phyloP scores from a whole-genome alignment of 1,140 invertebrate species.

The Lithobius niger region DNA sequence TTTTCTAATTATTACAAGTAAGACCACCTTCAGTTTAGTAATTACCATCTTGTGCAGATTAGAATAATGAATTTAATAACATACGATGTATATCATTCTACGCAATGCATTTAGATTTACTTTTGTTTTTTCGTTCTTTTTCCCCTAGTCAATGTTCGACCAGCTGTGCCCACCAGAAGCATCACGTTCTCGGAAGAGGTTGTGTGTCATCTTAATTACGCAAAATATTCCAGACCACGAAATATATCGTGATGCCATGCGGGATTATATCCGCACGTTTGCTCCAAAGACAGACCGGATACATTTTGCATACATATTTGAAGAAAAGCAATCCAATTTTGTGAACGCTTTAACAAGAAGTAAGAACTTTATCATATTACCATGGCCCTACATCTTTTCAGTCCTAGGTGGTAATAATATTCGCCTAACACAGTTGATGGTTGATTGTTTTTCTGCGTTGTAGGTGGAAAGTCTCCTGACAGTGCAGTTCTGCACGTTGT shows the following conservation, averaged over 20 bases:
- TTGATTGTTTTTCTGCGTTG: neutral
- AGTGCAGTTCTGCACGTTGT: conserved; percentile 45
- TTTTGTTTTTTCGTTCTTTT: neutral
- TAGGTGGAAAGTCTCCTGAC: conserved; percentile 11
- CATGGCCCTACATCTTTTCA: conserved; percentile 4
- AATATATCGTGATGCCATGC: conserved; percentile 29
- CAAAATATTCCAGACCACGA: conserved; percentile 40
- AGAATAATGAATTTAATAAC: too few relatives aligned
- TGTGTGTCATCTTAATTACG: conserved; percentile 77
- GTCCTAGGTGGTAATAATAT: neutral
- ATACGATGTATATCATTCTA: too few relatives aligned
- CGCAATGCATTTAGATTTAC: too few relatives aligned
- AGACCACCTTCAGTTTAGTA: too few relatives aligned
- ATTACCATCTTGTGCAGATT: too few relatives aligned
- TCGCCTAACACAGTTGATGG: neutral
- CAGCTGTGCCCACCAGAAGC: conserved; percentile 77
- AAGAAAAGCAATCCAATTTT: conserved; percentile 67
- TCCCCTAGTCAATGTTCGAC: conserved; percentile 50
- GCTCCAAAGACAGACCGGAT: conserved; percentile 45
- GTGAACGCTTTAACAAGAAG: conserved; percentile 55
- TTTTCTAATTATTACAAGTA: too few relatives aligned
- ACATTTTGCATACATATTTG: conserved; percentile 72
- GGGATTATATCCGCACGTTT: conserved; percentile 42
- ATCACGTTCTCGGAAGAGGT: conserved; percentile 58
- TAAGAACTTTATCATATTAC: conserved; percentile 18